Evolutionary conservation across 2,797 vertebrate species (phyloP).

Genomic region (Ctenopoma multispine): DNA sequence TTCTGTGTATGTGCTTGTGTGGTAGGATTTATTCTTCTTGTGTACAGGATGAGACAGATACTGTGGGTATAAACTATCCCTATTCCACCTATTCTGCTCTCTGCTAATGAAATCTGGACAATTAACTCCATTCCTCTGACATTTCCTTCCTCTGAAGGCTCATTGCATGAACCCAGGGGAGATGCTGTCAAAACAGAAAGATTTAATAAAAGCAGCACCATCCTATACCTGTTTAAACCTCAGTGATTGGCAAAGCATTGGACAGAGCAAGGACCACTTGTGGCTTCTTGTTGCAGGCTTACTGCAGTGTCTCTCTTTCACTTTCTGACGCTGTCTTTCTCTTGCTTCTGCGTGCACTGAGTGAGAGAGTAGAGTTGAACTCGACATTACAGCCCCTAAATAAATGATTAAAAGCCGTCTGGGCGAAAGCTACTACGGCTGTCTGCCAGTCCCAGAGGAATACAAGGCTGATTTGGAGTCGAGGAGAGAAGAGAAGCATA

Average conservation of each 20-base stretch:
- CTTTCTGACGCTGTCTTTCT: constrained; percentile 28
- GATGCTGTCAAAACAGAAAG: constrained; percentile 29
- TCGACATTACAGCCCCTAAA: constrained; percentile 67
- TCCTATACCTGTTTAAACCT: constrained; percentile 38
- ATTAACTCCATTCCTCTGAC: constrained; percentile 23
- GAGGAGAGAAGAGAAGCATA: constrained; percentile 50
- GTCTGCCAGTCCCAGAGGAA: constrained; percentile 50
- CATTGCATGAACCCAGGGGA: constrained; percentile 16
- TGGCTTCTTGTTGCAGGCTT: constrained; percentile 51
- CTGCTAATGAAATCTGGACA: constrained; percentile 28
- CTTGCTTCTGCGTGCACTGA: constrained; percentile 40
- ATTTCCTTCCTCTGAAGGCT: constrained; percentile 36
- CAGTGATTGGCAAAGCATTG: constrained; percentile 3
- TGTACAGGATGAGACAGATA: not conserved
- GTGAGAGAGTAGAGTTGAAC: constrained; percentile 47
- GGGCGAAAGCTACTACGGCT: constrained; percentile 46
- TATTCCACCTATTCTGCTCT: constrained; percentile 12
- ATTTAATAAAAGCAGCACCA: constrained; percentile 32
- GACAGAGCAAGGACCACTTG: constrained; percentile 33
- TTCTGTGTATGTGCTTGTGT: not conserved
- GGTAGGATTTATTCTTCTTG: constrained; percentile 12
- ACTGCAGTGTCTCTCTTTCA: constrained; percentile 39
- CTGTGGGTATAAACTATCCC: not conserved
- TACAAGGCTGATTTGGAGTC: constrained; percentile 38
- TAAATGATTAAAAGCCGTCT: constrained; percentile 81